These are phyloP conservation scores for Anthoscopus minutus DNA, from an alignment of 2,113 vertebrate genomes.

Conservation along the genomic window DNA sequence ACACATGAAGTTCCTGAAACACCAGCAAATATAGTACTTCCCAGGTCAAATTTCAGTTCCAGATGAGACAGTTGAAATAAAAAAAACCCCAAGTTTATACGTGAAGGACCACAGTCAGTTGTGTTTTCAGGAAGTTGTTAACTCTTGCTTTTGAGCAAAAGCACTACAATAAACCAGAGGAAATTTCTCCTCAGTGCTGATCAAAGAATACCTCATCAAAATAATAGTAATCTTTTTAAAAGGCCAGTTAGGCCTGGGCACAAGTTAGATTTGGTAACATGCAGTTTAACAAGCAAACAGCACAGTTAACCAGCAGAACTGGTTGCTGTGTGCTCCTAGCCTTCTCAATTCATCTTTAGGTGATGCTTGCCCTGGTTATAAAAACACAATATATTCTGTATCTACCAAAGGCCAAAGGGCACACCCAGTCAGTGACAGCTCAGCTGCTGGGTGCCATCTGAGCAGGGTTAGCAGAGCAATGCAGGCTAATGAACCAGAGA, in stretches of 20 bases:
- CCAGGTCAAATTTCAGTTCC: neutral
- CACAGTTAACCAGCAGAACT: neutral
- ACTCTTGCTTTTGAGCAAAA: neutral
- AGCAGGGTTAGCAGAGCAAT: neutral
- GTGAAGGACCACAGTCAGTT: neutral
- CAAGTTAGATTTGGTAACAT: neutral
- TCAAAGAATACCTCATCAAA: neutral
- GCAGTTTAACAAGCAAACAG: neutral
- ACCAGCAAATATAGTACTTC: neutral
- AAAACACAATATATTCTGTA: neutral
- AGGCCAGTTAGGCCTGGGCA: neutral
- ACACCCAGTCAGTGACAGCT: neutral
- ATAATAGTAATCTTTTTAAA: neutral
- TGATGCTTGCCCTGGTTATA: neutral
- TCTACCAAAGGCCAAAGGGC: neutral
- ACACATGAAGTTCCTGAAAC: neutral
- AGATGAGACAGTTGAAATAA: neutral
- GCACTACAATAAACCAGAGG: neutral
- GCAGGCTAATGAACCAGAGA: neutral
- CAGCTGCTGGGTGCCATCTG: neutral
- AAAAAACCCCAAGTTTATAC: neutral
- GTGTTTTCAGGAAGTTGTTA: neutral
- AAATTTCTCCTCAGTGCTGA: neutral
- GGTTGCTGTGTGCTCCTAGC: neutral
- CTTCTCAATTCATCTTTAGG: neutral